Evolutionary conservation across 2,113 vertebrate genomes (phyloP).

Genomic region (Microcebus lehilahytsara): DNA sequence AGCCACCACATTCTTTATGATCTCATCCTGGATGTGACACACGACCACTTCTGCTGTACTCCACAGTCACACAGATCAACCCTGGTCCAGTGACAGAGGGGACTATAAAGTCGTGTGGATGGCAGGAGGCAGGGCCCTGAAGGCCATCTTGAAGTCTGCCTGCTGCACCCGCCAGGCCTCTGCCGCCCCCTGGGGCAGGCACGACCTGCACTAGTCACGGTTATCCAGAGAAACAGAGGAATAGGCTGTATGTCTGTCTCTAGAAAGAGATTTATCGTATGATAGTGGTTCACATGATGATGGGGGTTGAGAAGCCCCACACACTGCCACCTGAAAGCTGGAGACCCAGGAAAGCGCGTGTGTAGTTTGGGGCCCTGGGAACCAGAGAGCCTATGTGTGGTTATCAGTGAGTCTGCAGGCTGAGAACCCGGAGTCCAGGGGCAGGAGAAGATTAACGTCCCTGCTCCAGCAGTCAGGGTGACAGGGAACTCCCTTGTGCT

Average conservation of each 20-base stretch:
- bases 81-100: not conserved
- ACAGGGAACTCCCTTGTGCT: not conserved
- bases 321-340: not conserved
- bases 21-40: not conserved
- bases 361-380: not conserved
- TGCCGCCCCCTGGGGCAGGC: not conserved
- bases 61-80: not conserved
- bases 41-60: fast-evolving
- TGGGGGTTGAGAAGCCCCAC: not conserved
- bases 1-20: not conserved
- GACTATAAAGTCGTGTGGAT: not conserved
- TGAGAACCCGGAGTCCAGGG: not conserved
- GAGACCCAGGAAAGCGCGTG: not conserved
- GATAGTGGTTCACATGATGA: not conserved
- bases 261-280: not conserved
- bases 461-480: not conserved
- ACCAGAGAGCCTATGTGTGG: not conserved
- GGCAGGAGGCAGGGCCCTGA: not conserved
- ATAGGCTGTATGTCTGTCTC: not conserved
- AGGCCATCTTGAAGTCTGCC: not conserved
- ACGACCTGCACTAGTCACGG: not conserved
- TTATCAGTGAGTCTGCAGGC: not conserved
- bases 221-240: not conserved
- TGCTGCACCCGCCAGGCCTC: not conserved
- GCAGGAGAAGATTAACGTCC: not conserved